Evolutionary conservation across 2,797 vertebrate species (phyloP).

Genomic region (Sebastes baramenuke): DNA sequence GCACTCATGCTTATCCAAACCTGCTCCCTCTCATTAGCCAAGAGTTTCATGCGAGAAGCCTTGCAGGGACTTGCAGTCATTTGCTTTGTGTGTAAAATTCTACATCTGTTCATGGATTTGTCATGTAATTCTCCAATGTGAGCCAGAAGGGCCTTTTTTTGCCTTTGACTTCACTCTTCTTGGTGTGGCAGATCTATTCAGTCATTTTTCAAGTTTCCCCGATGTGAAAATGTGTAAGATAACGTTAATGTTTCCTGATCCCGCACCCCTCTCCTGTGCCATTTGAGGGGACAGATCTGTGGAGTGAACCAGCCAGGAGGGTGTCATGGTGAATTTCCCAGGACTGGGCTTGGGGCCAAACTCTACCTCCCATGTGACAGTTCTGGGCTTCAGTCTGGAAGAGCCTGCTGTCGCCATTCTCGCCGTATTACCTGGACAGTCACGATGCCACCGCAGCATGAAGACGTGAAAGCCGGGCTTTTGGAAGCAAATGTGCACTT

Average conservation of each 20-base stretch:
- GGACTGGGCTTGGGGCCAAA: constrained; percentile 66
- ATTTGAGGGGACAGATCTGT: constrained; percentile 54
- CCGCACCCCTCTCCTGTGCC: constrained; percentile 11
- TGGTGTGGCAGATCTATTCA: constrained; percentile 5
- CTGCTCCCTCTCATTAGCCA: constrained; percentile 52
- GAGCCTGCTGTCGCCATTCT: constrained; percentile 73
- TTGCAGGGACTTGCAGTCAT: constrained; percentile 52
- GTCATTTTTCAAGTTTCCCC: constrained; percentile 43
- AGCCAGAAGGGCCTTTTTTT: constrained; percentile 44
- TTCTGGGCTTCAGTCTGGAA: constrained; percentile 67
- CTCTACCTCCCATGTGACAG: constrained; percentile 72
- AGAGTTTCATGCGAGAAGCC: constrained; percentile 52
- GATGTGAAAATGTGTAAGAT: constrained; percentile 41
- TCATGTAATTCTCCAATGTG: constrained; percentile 53
- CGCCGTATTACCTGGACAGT: constrained; percentile 60
- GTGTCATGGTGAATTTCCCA: constrained; percentile 67
- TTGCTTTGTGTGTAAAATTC: constrained; percentile 55
- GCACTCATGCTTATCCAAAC: constrained; percentile 48
- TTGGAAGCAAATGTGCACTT: constrained; percentile 14
- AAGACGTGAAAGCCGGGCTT: constrained; percentile 60
- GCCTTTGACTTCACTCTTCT: constrained; percentile 19
- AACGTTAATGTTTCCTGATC: constrained; percentile 55
- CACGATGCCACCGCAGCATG: constrained; percentile 37
- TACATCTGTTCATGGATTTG: constrained; percentile 64
- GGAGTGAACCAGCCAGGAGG: constrained; percentile 59